Percentiles rank a stretch among this genome's conserved stretches.
Evolutionary conservation across 1,140 invertebrate species (phyloP).

Genomic region (Antheraea pernyi): DNA sequence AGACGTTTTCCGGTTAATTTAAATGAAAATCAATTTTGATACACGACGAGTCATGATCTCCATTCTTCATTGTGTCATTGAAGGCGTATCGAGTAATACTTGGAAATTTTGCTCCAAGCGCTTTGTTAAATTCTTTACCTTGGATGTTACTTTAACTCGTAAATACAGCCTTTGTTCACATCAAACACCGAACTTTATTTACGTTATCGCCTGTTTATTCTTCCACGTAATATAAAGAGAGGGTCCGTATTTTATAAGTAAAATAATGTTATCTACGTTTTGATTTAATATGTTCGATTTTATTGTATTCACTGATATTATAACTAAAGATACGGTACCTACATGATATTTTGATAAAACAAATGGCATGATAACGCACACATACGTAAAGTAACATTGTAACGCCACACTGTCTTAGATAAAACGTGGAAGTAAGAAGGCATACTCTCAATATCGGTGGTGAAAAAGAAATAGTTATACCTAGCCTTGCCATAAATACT

Average conservation of each 20-base stretch:
- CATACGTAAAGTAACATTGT: too few relatives aligned
- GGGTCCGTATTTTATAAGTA: neutral
- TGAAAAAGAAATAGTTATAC: too few relatives aligned
- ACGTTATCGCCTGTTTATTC: neutral
- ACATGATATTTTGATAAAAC: too few relatives aligned
- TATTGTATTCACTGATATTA: too few relatives aligned
- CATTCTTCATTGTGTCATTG: neutral
- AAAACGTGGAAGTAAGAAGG: too few relatives aligned
- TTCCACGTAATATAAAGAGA: neutral
- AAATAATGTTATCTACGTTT: too few relatives aligned
- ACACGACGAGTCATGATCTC: neutral
- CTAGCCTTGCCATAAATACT: too few relatives aligned
- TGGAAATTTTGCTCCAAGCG: slow-evolving; percentile 32
- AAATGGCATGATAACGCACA: too few relatives aligned
- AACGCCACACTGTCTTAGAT: too few relatives aligned
- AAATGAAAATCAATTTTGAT: slow-evolving; percentile 1
- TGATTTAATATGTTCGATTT: too few relatives aligned
- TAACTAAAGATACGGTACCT: too few relatives aligned
- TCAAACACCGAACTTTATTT: neutral
- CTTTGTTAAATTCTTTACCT: slow-evolving; percentile 32
- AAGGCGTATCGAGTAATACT: slow-evolving; percentile 29
- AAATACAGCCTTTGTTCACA: neutral
- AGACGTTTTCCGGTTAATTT: neutral
- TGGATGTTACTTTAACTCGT: slow-evolving; percentile 17
- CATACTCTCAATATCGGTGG: too few relatives aligned